Conservation (phyloP, 2,113 vertebrate species). For the Ornithorhynchus anatinus region DNA sequence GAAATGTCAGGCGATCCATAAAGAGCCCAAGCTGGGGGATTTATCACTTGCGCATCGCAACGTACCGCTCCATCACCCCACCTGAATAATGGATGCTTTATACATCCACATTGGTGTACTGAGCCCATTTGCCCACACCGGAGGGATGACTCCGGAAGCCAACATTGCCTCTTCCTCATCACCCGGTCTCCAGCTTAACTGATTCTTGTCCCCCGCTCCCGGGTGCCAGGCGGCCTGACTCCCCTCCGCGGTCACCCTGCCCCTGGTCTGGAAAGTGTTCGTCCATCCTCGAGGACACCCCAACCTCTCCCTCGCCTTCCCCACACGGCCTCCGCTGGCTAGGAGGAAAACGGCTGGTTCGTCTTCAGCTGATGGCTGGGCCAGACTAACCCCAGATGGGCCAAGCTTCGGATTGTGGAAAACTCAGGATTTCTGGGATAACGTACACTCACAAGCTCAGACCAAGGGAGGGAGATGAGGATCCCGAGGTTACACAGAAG, state of each 20-base stretch:
- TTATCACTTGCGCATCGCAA: conserved; percentile 16
- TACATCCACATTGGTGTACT: conserved; percentile 32
- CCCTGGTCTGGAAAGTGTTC: background rate
- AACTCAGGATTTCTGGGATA: too few relatives aligned
- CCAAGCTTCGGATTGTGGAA: too few relatives aligned
- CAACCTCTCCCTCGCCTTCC: background rate
- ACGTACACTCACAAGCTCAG: too few relatives aligned
- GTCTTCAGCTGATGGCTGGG: too few relatives aligned
- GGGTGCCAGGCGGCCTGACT: too few relatives aligned
- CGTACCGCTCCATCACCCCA: conserved; percentile 22
- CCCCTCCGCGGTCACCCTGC: too few relatives aligned
- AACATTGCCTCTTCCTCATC: conserved; percentile 5
- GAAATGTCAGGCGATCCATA: conserved; percentile 65
- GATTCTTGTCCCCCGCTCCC: too few relatives aligned
- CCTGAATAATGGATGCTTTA: conserved; percentile 59
- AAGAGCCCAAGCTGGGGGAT: conserved; percentile 34
- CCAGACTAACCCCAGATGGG: too few relatives aligned
- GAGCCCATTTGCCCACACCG: conserved; percentile 43
- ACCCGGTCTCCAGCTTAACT: background rate
- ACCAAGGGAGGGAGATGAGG: background rate
- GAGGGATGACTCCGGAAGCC: conserved; percentile 28
- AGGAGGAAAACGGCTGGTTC: background rate
- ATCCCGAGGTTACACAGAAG: background rate
- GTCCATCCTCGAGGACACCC: background rate
- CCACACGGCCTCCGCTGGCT: background rate